Evolutionary conservation across 2,113 vertebrate species (phyloP).

Genomic region (Pelodiscus sinensis): DNA sequence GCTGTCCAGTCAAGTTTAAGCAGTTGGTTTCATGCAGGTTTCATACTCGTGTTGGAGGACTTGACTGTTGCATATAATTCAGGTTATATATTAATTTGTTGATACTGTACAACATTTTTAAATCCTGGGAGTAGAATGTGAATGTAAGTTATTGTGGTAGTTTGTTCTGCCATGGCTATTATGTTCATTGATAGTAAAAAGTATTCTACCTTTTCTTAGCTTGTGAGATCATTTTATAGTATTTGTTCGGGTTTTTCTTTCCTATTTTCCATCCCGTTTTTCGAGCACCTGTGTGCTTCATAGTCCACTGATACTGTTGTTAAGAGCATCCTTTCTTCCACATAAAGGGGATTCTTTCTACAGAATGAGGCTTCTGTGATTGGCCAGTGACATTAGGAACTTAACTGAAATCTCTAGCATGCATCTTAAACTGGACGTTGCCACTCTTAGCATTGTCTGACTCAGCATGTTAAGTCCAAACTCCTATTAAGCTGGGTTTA

Average conservation of each 20-base stretch:
- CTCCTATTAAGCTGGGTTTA: conserved; percentile 71
- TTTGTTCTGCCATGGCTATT: background rate
- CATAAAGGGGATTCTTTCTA: background rate
- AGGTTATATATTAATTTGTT: conserved; percentile 22
- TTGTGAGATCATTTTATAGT: background rate
- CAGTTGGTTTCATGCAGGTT: background rate
- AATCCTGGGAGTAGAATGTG: background rate
- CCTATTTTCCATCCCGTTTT: background rate
- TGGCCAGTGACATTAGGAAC: background rate
- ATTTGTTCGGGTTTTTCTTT: background rate
- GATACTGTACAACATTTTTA: conserved; percentile 5
- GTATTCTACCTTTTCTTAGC: background rate
- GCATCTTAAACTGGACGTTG: background rate
- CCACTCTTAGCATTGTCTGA: background rate
- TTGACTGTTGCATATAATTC: background rate
- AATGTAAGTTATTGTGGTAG: background rate
- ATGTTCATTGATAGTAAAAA: background rate
- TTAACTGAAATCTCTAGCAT: conserved; percentile 65
- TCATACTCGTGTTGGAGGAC: background rate
- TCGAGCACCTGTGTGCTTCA: background rate
- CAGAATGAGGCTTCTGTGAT: conserved; percentile 1
- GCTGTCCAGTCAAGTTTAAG: background rate
- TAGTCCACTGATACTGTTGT: background rate
- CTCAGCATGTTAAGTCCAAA: conserved; percentile 51
- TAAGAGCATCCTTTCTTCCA: background rate